Percentiles rank a stretch among this genome's conserved stretches.
Evolutionary conservation across 2,888 invertebrate species (phyloP).

Genomic region (Sphecodes monilicornis): DNA sequence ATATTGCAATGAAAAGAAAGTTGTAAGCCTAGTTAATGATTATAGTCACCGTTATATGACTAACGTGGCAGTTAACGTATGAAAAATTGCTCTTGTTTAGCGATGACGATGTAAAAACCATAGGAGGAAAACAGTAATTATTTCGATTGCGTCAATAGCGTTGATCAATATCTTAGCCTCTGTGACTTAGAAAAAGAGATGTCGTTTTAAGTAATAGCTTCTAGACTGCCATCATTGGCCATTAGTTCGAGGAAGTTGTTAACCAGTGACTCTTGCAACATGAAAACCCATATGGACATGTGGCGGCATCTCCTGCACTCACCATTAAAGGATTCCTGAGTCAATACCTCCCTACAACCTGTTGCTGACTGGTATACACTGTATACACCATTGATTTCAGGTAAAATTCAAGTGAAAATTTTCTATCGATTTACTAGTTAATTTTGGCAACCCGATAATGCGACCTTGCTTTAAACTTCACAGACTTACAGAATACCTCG

Average conservation of each 20-base stretch:
- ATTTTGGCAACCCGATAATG: background rate
- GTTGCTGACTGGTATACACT: background rate
- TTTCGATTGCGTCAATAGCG: background rate
- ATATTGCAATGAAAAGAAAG: background rate
- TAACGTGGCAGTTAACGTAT: background rate
- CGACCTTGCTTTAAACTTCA: too few relatives aligned
- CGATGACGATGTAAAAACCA: background rate
- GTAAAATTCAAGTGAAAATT: background rate
- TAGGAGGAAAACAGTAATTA: background rate
- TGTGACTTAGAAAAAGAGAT: background rate
- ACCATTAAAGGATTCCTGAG: background rate
- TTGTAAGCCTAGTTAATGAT: background rate
- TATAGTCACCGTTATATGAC: too few relatives aligned
- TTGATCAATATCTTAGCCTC: background rate
- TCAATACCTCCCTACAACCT: background rate
- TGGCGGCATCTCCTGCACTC: background rate
- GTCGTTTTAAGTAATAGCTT: background rate
- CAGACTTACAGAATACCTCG: background rate
- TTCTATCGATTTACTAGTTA: background rate
- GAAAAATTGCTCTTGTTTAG: background rate
- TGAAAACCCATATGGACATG: background rate
- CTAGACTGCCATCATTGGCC: constrained; percentile 65
- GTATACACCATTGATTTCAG: background rate
- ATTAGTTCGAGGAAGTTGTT: constrained; percentile 64
- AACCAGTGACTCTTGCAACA: background rate